Evolutionary conservation across 1,140 invertebrate species (phyloP).

Genomic region (Doryteuthis pealeii): DNA sequence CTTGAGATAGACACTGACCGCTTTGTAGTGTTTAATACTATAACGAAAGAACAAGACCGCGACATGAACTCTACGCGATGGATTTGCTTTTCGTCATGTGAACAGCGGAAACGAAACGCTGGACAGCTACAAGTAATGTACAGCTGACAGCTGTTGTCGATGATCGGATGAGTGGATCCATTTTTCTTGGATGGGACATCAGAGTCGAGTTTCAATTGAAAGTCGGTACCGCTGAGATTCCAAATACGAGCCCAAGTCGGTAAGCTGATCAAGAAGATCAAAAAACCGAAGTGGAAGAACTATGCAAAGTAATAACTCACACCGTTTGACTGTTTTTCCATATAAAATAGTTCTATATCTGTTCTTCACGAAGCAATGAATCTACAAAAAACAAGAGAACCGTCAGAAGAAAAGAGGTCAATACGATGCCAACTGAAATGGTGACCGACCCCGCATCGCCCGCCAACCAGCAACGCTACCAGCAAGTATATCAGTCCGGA

Average conservation of each 20-base stretch:
- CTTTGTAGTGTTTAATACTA: not conserved
- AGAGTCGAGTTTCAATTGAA: not conserved
- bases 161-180: too few relatives aligned
- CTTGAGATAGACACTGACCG: not conserved
- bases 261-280: not conserved
- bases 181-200: not conserved
- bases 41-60: too few relatives aligned
- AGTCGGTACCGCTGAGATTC: not conserved
- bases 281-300: not conserved
- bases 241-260: not conserved
- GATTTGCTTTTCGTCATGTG: not conserved
- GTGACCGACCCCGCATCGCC: too few relatives aligned
- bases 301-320: not conserved
- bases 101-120: not conserved
- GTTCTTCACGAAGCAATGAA: too few relatives aligned
- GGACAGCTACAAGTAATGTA: not conserved
- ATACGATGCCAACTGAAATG: not conserved
- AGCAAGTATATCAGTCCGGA: not conserved
- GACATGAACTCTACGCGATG: not conserved
- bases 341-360: not conserved
- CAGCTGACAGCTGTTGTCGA: not conserved
- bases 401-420: not conserved
- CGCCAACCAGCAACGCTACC: not conserved
- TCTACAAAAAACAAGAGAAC: too few relatives aligned
- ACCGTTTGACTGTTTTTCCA: not conserved